Percentiles rank a stretch among this genome's conserved stretches.
Conservation (phyloP, 2,113 vertebrate genomes). For the Calyptommatus sinebrachiatus region DNA sequence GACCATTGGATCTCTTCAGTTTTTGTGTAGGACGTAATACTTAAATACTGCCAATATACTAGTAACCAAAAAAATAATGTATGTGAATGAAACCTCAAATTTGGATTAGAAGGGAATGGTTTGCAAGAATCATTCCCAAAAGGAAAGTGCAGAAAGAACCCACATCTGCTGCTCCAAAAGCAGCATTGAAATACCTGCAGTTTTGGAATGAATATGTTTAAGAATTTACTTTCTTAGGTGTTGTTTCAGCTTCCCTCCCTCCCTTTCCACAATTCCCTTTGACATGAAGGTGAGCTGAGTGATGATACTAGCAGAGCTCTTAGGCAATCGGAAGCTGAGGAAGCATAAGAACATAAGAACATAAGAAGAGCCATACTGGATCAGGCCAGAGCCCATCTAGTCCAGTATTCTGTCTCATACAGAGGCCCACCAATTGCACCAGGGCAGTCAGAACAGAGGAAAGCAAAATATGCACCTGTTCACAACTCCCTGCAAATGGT, state of each 20-base stretch:
- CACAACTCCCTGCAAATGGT: too few relatives aligned
- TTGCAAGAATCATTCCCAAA: too few relatives aligned
- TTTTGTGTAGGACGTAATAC: not conserved
- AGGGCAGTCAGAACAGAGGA: too few relatives aligned
- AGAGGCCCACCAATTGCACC: too few relatives aligned
- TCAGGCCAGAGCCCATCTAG: too few relatives aligned
- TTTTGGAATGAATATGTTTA: conserved; percentile 41
- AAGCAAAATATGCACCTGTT: too few relatives aligned
- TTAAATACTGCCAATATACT: too few relatives aligned
- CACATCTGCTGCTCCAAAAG: conserved; percentile 32
- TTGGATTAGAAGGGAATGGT: too few relatives aligned
- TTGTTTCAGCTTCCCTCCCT: conserved; percentile 14
- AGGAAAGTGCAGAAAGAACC: not conserved
- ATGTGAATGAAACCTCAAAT: not conserved
- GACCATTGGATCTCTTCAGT: conserved; percentile 21
- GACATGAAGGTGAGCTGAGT: not conserved
- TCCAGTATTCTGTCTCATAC: too few relatives aligned
- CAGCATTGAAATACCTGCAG: conserved; percentile 44
- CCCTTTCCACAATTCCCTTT: not conserved
- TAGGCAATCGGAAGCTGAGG: not conserved
- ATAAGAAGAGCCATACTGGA: too few relatives aligned
- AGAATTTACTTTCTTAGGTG: conserved; percentile 43
- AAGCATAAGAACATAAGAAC: too few relatives aligned
- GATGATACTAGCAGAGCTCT: not conserved
- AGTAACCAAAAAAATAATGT: too few relatives aligned